Evolutionary conservation across 1,140 invertebrate genomes (phyloP), one percentile per base, ranked within the genome.

Genomic region (Pantala flavescens): DNA sequence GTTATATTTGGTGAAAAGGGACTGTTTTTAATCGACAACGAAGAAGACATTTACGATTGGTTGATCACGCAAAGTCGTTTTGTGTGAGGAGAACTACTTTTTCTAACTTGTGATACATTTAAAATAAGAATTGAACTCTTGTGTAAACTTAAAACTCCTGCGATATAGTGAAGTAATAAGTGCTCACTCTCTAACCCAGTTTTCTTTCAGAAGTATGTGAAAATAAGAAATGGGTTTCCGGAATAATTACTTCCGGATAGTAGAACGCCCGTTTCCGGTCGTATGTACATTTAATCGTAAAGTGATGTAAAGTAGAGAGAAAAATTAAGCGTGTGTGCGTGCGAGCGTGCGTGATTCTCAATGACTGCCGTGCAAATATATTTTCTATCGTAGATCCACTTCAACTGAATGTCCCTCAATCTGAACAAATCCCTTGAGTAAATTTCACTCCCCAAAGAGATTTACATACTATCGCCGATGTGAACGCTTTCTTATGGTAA

Each of bases 351-450:
- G 49, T 21, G 49, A 7, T 19, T 63, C 28, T 63, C 49, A 63
- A 63, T 63, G n/a, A 63, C 49, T 63, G 49, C 49, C n/a, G n/a
- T 63, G 49, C 49, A 63, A 63, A 63, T 63, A 63, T 63, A 63
- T 63, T 63, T 63, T 63, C 49, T 63, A 63, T 21, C 49, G 49
- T 63, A 63, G 49, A 14, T 19, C 14, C 49, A 5, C 12, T 63
- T 63, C n/a, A 16, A 16, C 49, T 21, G 1, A 63, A 19, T 1
- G 3, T 63, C n/a, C 49, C 14, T 5, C 12, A 63, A 63, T 7
- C 49, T 21, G 49, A 63, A 3, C 12, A 14, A 63, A 5, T 36
- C 28, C 28, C 28, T 36, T 9, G 9, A 36, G 28, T 36, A 36
- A 36, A 36, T 36, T 36, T 5, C 2, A 36, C 28, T 36, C 28